Base-by-base conservation (phyloP, 2,797 vertebrate species). In the Silurus aristotelis region DNA sequence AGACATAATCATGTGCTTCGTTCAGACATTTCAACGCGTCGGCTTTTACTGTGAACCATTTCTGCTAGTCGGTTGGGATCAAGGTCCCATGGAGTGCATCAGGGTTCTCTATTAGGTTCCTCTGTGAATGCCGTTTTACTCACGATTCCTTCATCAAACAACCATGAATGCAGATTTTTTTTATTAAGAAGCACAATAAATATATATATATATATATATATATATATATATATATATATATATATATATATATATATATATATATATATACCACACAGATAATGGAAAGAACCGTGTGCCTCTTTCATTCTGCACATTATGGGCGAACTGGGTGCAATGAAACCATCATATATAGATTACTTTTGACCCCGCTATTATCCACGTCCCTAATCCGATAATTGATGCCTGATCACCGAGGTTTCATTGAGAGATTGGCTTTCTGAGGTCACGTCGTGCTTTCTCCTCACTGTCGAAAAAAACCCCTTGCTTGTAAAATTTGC, bases 401-500 rank as follows among this genome's bases (percentile, higher is more conserved):
- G 77, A 38, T 70, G 72, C 82, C 70, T 71, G 48, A 63, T 70
- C 76, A 48, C 77, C 13, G 27, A 84, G 73, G 67, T 22, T 86
- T 76, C 72, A 84, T 61, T 58, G 86, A 83, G 85, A 86, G 80
- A 86, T 87, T 83, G 87, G 83, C 83, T 66, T 82, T 86, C 56
- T 31, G 60, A 89, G 80, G 48, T 31, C 52, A 84, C 27, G 12
- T 85, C 83, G 83, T 85, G 61, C 5, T 84, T 63, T 79, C 38
- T 64, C 82, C 60, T 64, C 67, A 25, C 52, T 67, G 71, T 43
- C 68, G 27, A 5, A 10, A 52, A 52, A 52, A 52, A 52, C 46
- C 52, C 83, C 84, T 63, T 83, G 90, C 82, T 86, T 92, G 89
- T 91, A 88, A 87, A 92, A 84, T 89, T 88, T 22, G 89, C 87